phyloP scores from a whole-genome alignment of 1,140 invertebrate genomes.

The Monomorium pharaonis region DNA sequence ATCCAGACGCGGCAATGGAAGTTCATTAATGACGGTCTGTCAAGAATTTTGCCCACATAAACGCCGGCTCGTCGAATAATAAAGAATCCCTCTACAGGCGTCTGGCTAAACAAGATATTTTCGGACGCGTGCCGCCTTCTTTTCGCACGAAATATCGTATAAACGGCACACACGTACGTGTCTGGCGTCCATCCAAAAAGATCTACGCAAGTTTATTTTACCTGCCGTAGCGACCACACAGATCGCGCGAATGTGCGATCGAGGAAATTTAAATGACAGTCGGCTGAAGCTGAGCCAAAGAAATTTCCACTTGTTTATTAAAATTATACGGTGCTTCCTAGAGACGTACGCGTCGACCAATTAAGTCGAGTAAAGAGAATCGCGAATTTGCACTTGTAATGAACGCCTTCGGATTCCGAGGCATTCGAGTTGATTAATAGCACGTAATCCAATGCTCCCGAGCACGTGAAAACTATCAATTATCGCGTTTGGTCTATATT shows the following conservation, averaged over 20 bases:
- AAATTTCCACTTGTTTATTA: neutral
- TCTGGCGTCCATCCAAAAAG: neutral
- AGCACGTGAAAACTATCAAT: conserved; percentile 52
- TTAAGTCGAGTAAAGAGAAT: conserved; percentile 31
- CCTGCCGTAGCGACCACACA: neutral
- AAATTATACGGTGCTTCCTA: conserved; percentile 11
- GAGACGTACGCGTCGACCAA: conserved; percentile 1
- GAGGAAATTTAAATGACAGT: conserved; percentile 15
- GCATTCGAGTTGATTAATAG: conserved; percentile 39
- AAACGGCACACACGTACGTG: neutral
- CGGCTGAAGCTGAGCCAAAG: neutral
- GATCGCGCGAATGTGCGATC: neutral
- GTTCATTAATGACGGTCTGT: conserved; percentile 42
- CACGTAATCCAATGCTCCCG: conserved; percentile 32
- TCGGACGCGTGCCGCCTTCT: conserved; percentile 51
- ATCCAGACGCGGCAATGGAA: conserved; percentile 52
- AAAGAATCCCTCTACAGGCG: conserved; percentile 38
- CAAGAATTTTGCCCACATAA: conserved; percentile 58
- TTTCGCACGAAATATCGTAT: neutral
- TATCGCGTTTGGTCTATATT: conserved; percentile 49
- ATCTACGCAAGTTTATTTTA: neutral
- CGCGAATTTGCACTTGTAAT: conserved; percentile 41
- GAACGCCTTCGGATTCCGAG: conserved; percentile 21
- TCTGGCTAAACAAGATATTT: conserved; percentile 37
- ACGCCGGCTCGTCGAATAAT: conserved; percentile 38